phyloP scores from a whole-genome alignment of 2,797 vertebrate species.

The Peromyscus attwateri region DNA sequence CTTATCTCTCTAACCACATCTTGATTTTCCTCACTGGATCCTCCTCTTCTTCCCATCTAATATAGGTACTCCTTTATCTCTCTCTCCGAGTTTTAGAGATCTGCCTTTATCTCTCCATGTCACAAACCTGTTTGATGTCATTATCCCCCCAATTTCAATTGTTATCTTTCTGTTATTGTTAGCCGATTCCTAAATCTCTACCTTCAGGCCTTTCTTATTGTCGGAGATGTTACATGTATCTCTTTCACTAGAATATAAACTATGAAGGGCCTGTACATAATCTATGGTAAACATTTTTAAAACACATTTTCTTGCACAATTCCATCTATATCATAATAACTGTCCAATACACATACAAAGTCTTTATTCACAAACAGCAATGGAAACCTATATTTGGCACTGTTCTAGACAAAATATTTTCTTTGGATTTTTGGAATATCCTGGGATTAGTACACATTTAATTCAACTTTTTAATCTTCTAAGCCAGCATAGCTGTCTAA shows the following conservation, averaged over 20 bases:
- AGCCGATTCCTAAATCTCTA: background rate
- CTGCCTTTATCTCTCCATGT: background rate
- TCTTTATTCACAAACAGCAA: background rate
- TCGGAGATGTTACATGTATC: background rate
- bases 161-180: background rate
- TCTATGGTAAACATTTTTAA: background rate
- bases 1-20: slow-evolving; percentile 38
- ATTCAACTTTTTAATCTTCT: slow-evolving; percentile 20
- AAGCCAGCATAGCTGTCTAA: background rate
- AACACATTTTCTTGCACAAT: background rate
- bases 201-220: background rate
- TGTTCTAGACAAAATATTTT: slow-evolving; percentile 34
- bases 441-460: background rate
- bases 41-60: slow-evolving; percentile 10
- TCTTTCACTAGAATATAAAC: background rate
- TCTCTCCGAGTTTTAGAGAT: background rate
- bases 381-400: background rate
- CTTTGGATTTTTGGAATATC: slow-evolving; percentile 24
- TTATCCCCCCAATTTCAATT: slow-evolving; percentile 26
- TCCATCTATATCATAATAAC: background rate
- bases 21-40: slow-evolving; percentile 33
- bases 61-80: background rate
- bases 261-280: background rate
- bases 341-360: background rate
- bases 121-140: slow-evolving; percentile 29